Conservation (phyloP, 2,113 vertebrate genomes). For the Neogale vison region DNA sequence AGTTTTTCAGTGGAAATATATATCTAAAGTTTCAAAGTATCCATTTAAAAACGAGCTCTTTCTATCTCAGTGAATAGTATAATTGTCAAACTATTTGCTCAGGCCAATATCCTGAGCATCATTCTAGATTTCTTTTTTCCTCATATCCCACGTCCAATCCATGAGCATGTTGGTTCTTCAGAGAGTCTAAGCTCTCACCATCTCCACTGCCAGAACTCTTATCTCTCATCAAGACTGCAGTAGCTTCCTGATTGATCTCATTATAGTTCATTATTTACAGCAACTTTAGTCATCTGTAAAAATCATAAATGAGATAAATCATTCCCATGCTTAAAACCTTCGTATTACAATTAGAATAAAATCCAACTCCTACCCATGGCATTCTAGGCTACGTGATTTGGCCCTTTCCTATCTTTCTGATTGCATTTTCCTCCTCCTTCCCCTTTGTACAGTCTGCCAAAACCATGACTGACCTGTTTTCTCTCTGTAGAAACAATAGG, state of each 20-base stretch:
- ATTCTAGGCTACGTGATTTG: neutral
- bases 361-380: neutral
- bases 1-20: neutral
- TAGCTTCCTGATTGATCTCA: constrained; percentile 15
- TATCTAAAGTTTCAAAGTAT: constrained; percentile 31
- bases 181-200: neutral
- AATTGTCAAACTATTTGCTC: constrained; percentile 25
- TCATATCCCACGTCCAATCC: neutral
- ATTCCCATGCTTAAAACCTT: neutral
- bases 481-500: constrained; percentile 3
- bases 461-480: neutral
- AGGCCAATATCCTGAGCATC: constrained; percentile 17
- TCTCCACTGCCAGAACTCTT: neutral
- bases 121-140: constrained; percentile 26
- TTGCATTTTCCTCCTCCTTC: constrained; percentile 33
- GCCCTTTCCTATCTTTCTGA: constrained; percentile 19
- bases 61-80: constrained; percentile 9
- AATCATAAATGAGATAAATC: constrained; percentile 21
- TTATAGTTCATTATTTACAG: constrained; percentile 33
- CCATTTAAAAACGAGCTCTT: constrained; percentile 37
- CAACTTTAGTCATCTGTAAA: neutral
- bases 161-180: constrained; percentile 1
- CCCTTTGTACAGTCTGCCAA: neutral
- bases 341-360: constrained; percentile 26
- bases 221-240: neutral